Base-by-base conservation (phyloP, 30 jellyfish, hydroid and myxozoan species). In the Aurelia aurita region DNA sequence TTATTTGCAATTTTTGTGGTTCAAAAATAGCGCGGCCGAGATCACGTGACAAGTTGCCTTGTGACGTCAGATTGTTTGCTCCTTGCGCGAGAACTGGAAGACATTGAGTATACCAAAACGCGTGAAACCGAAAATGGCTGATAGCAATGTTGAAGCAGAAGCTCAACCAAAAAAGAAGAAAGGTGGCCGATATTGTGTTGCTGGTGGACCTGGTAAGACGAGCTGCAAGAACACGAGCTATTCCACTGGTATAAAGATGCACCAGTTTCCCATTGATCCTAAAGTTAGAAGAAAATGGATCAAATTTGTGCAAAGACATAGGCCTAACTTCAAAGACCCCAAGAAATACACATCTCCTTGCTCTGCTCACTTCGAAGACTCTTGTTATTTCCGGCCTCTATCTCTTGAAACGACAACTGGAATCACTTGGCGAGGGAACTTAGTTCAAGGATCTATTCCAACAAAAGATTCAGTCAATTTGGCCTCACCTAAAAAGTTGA, bases 141-240 rank as follows among this genome's bases (percentile, higher is more conserved):
- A n/a, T n/a, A n/a, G n/a, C n/a, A n/a, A n/a, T n/a, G n/a, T n/a
- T n/a, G n/a, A n/a, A n/a, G n/a, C n/a, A n/a, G n/a, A 35, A 35
- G 47, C 75, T 29, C 72, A 35, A 72, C 11, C 15, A 8, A 74
- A 57, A 23, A 60, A 10, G 27, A 78, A 78, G 39, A 58, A 29
- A 58, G 89, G 91, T 65, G 91, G 91, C 77, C 66, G 77, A 69
- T 81, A 81, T 69, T 81, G 84, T 54, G 86, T 81, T 19, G 91
- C 85, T 5, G 85, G 91, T 13, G 85, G 62, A 22, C 85, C 86
- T 12, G 86, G 85, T 11, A 44, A 49, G 19, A 46, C 58, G 35
- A 80, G 91, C 91, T 80, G 91, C 58, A 45, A 45, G 27, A 80
- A 80, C 44, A 80, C 91, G 44, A 64, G 69, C 69, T 69, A 81